These are phyloP conservation scores for Gymnothorax reevesii DNA, from an alignment of 2,797 vertebrate genomes.

Conservation along the genomic window DNA sequence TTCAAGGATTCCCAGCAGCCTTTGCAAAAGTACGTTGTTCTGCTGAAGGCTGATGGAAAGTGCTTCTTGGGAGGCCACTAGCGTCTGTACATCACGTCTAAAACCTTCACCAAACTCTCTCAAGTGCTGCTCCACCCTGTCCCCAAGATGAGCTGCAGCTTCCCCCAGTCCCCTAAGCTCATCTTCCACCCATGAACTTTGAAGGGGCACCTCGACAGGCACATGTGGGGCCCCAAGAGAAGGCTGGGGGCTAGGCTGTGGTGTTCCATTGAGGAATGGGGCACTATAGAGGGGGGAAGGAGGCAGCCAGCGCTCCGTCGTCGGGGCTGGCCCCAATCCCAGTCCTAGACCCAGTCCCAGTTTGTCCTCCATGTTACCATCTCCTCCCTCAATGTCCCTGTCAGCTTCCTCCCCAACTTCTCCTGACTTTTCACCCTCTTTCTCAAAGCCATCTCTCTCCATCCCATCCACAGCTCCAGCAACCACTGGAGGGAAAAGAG, in stretches of 20 bases:
- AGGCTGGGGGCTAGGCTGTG: slow-evolving; percentile 77
- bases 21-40: slow-evolving; percentile 79
- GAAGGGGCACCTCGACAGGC: slow-evolving; percentile 71
- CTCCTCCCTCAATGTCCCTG: slow-evolving; percentile 69
- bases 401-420: slow-evolving; percentile 71
- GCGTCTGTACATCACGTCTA: slow-evolving; percentile 73
- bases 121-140: slow-evolving; percentile 75
- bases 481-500: slow-evolving; percentile 44
- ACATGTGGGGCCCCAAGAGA: slow-evolving; percentile 75
- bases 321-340: slow-evolving; percentile 75
- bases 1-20: slow-evolving; percentile 76
- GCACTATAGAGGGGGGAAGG: slow-evolving; percentile 80
- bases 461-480: slow-evolving; percentile 69
- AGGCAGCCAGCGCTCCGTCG: slow-evolving; percentile 79
- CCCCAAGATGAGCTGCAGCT: slow-evolving; percentile 75
- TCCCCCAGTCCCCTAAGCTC: slow-evolving; percentile 76
- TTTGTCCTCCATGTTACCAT: slow-evolving; percentile 80
- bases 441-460: slow-evolving; percentile 74
- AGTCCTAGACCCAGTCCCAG: slow-evolving; percentile 73
- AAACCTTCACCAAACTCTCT: slow-evolving; percentile 76
- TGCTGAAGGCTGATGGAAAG: slow-evolving; percentile 77
- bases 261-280: slow-evolving; percentile 78
- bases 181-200: slow-evolving; percentile 77
- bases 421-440: slow-evolving; percentile 73
- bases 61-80: slow-evolving; percentile 77